Percentiles rank a stretch among this genome's conserved stretches.
Evolutionary conservation across 2,797 vertebrate species (phyloP).

Genomic region (Ptychadena robeensis): DNA sequence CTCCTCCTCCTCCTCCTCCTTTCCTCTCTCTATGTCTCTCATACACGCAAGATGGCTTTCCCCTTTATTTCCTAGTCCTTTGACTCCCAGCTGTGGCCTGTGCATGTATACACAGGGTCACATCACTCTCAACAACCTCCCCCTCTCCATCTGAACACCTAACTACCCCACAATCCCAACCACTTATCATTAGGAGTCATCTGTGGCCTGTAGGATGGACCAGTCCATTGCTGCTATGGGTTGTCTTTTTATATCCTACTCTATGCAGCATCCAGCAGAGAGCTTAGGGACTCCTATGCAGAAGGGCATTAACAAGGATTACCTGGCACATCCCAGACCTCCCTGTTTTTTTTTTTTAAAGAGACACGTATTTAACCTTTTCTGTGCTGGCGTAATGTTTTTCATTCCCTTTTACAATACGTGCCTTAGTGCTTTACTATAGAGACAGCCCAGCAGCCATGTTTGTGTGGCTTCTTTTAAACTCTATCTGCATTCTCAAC

Average conservation of each 20-base stretch:
- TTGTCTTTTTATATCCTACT: constrained; percentile 64
- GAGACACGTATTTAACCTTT: constrained; percentile 48
- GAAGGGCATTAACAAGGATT: constrained; percentile 81
- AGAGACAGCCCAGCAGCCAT: neutral
- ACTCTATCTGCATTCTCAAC: neutral
- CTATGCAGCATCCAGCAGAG: constrained; percentile 71
- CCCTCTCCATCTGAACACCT: constrained; percentile 14
- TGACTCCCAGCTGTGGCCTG: constrained; percentile 57
- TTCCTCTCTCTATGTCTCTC: constrained; percentile 62
- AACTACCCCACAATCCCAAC: constrained; percentile 10
- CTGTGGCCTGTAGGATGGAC: constrained; percentile 65
- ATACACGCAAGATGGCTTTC: constrained; percentile 59
- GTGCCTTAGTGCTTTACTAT: neutral
- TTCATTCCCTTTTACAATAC: neutral
- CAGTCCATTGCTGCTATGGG: constrained; percentile 74
- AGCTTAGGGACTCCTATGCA: constrained; percentile 74
- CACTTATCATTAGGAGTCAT: constrained; percentile 59
- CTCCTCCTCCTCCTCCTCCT: constrained; percentile 66
- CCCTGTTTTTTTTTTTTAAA: constrained; percentile 44
- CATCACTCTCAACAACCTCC: constrained; percentile 3
- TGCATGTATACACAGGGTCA: constrained; percentile 9
- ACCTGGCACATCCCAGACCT: constrained; percentile 73
- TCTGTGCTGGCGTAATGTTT: neutral
- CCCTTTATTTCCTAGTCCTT: constrained; percentile 44
- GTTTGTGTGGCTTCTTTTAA: neutral